These are phyloP conservation scores for Orestias chungarensis DNA, from an alignment of 2,797 vertebrate species.

Conservation along the genomic window DNA sequence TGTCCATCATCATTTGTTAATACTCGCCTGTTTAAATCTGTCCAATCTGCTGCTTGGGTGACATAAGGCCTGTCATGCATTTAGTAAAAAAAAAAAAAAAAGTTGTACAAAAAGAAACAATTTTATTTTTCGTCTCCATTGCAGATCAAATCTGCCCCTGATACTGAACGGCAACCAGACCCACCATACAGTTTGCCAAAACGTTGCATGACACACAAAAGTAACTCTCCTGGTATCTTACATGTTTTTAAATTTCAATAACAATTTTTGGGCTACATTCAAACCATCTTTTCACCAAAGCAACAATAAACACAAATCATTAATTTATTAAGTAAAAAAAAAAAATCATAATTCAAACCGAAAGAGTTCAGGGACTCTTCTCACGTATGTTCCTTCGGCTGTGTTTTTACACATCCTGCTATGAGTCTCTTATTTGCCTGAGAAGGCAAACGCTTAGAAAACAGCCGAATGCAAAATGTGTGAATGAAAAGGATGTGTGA, in stretches of 20 bases:
- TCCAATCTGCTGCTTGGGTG: background rate
- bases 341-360: background rate
- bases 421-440: background rate
- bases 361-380: background rate
- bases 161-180: background rate
- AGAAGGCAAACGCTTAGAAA: constrained; percentile 25
- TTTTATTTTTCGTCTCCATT: background rate
- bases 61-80: background rate
- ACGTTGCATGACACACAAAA: background rate
- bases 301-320: background rate
- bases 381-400: background rate
- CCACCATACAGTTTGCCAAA: background rate
- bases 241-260: background rate
- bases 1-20: background rate
- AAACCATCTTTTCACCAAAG: background rate
- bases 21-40: background rate
- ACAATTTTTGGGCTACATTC: background rate
- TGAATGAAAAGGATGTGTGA: constrained; percentile 57
- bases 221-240: background rate
- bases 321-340: background rate
- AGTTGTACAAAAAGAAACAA: background rate
- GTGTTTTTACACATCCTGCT: background rate
- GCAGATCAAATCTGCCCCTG: background rate
- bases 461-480: constrained; percentile 23
- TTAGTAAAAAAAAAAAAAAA: background rate